These are phyloP conservation scores for Tuta absoluta DNA, from an alignment of 2,888 invertebrate genomes.

Conservation along the genomic window DNA sequence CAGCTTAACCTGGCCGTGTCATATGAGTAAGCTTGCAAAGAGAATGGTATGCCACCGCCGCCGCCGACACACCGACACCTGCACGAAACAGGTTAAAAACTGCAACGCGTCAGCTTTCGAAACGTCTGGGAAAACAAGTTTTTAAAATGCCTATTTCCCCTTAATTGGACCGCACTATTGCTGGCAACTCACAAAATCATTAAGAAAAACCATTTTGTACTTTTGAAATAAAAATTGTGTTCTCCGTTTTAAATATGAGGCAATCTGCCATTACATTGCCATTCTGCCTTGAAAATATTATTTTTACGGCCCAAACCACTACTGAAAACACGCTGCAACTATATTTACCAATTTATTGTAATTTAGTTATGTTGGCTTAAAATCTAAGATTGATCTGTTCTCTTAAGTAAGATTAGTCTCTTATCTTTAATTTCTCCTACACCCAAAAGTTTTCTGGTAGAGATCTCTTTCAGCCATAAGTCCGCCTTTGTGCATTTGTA, in stretches of 20 bases:
- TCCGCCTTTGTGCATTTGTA: too few relatives aligned
- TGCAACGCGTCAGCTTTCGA: conserved; percentile 63
- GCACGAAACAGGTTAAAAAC: conserved; percentile 56
- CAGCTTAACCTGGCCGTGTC: neutral
- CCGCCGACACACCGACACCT: conserved; percentile 36
- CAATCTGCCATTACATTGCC: too few relatives aligned
- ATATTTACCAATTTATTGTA: too few relatives aligned
- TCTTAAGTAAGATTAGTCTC: too few relatives aligned
- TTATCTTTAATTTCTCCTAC: too few relatives aligned
- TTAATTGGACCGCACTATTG: conserved; percentile 24
- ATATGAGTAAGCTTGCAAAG: conserved; percentile 12
- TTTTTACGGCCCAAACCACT: too few relatives aligned
- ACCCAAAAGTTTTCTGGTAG: too few relatives aligned
- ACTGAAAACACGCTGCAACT: too few relatives aligned
- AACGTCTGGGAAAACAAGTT: conserved; percentile 51
- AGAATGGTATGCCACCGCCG: conserved; percentile 22
- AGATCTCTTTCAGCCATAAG: too few relatives aligned
- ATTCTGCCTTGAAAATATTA: too few relatives aligned
- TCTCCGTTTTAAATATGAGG: neutral
- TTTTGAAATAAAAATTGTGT: neutral
- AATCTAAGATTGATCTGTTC: too few relatives aligned
- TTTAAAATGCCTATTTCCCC: conserved; percentile 35
- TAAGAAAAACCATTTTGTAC: neutral
- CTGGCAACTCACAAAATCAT: conserved; percentile 22
- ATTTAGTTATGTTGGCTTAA: too few relatives aligned